Evolutionary conservation across 1,140 invertebrate genomes (phyloP), one percentile per base, ranked within the genome.

Genomic region (Forficula auricularia): DNA sequence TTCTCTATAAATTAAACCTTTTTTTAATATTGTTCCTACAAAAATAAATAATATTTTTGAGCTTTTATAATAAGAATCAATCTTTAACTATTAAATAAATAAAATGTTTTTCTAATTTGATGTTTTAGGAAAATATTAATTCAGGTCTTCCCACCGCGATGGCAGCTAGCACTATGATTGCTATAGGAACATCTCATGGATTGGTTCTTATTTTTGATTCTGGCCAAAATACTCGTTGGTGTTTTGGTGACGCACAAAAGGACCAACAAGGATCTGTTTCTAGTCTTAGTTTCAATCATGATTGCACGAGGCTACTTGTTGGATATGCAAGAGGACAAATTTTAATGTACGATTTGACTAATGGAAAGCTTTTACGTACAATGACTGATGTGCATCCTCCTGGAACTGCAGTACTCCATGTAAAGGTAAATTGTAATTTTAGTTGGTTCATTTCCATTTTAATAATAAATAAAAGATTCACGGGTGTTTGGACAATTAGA

Each of bases 151-250:
- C 89, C 2, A 89, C 86, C 51, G 75, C 83, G 15, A 73, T 79
- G 47, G 81, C 80, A 31, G 78, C 82, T 40, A 71, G 74, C 2
- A 75, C 77, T 37, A 73, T 83, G 54, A 78, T 94, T 48, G 83
- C 82, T 14, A 73, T 96, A 37, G 91, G 92, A 27, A 96, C 90
- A 32, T 89, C 86, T 31, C 87, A 94, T 64, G 90, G 91, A 15
- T 71, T 90, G 45, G 73, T 94, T 41, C 63, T 96, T 12, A 77
- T 86, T 40, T 96, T 96, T 69, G 87, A 89, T 69, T 67, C 70
- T 2, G 72, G 76, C 18, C 84, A 89, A 62, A 81, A 74, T 13
- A 62, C 95, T 46, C 75, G 85, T 59, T 94, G 84, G 82, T 89
- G 68, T 53, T 50, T 74, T 16, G 69, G 67, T 51, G 75, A 79